A percentile compares a stretch with the other conserved stretches of the same genome.
Conservation (phyloP, 1,140 invertebrate species). For the Drosophila eugracilis region DNA sequence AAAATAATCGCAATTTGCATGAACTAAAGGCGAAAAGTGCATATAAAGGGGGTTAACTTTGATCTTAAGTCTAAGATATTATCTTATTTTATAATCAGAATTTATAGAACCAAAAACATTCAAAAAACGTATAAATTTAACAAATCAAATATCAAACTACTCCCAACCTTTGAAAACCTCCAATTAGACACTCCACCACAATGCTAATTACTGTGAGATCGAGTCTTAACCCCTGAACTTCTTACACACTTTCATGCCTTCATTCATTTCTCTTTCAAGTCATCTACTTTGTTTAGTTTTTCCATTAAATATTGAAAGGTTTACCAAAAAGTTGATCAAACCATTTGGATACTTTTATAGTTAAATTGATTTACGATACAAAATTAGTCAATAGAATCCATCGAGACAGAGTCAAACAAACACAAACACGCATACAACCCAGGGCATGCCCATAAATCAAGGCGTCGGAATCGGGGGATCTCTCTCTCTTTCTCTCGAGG, state of each 20-base stretch:
- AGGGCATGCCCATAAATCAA: constrained; percentile 68
- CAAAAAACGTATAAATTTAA: too few species aligned
- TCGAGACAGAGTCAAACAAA: constrained; percentile 26
- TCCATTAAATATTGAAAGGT: constrained; percentile 41
- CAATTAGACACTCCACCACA: constrained; percentile 11
- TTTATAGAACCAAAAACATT: too few species aligned
- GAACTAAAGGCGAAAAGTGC: too few species aligned
- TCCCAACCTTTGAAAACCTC: background rate
- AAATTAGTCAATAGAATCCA: constrained; percentile 76
- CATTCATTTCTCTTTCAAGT: background rate
- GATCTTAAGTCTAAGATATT: background rate
- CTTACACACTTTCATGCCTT: background rate
- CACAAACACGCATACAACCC: constrained; percentile 9
- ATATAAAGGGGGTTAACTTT: background rate
- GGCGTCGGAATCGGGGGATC: constrained; percentile 44
- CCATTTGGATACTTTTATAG: constrained; percentile 62
- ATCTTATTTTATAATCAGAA: too few species aligned
- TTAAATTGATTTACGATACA: constrained; percentile 76
- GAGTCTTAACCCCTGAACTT: background rate
- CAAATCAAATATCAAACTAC: background rate
- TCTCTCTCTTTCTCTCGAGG: too few species aligned
- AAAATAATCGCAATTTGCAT: constrained; percentile 7
- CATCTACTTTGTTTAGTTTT: constrained; percentile 50
- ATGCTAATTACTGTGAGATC: constrained; percentile 74
- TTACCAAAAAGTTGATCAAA: constrained; percentile 52